Evolutionary conservation across 37 sponge, comb jelly and placozoan genomes (phyloP).

Genomic region (Halichondria panicea): DNA sequence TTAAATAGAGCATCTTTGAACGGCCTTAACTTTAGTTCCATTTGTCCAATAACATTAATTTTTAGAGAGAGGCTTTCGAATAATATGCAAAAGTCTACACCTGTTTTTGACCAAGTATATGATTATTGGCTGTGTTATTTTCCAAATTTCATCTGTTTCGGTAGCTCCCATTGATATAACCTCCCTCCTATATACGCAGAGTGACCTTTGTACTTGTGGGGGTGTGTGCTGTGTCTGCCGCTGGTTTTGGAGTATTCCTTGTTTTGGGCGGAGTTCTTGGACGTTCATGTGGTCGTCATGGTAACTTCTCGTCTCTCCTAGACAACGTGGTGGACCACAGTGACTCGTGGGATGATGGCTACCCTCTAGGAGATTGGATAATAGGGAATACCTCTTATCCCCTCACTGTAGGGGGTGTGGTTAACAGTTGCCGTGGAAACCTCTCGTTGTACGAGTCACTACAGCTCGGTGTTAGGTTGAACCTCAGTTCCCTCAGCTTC

Average conservation of each 20-base stretch:
- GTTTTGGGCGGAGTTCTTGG: slow-evolving; percentile 43
- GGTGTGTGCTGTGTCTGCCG: slow-evolving; percentile 19
- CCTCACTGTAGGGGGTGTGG: slow-evolving; percentile 21
- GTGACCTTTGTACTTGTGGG: slow-evolving; percentile 25
- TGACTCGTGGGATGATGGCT: slow-evolving; percentile 39
- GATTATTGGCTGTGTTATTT: background rate
- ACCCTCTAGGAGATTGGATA: slow-evolving; percentile 46
- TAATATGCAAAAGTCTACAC: no score
- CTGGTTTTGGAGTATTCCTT: slow-evolving; percentile 23
- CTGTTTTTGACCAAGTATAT: no score
- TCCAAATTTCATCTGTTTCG: background rate
- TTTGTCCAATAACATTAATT: no score
- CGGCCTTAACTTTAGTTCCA: no score
- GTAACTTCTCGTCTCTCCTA: slow-evolving; percentile 39
- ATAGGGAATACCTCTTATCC: slow-evolving; percentile 24
- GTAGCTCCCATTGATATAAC: slow-evolving; percentile 1
- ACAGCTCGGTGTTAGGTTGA: slow-evolving; percentile 17
- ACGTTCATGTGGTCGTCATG: slow-evolving; percentile 34
- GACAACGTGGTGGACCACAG: slow-evolving; percentile 47
- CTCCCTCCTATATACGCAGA: slow-evolving; percentile 7
- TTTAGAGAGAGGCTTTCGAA: no score
- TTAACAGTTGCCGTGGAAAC: slow-evolving; percentile 36
- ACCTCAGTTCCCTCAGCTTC: no score
- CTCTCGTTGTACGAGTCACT: slow-evolving; percentile 33
- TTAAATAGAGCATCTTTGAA: no score